Percentiles rank a stretch among this genome's conserved stretches.
Evolutionary conservation across 2,113 vertebrate species (phyloP).

Genomic region (Gambusia holbrooki): DNA sequence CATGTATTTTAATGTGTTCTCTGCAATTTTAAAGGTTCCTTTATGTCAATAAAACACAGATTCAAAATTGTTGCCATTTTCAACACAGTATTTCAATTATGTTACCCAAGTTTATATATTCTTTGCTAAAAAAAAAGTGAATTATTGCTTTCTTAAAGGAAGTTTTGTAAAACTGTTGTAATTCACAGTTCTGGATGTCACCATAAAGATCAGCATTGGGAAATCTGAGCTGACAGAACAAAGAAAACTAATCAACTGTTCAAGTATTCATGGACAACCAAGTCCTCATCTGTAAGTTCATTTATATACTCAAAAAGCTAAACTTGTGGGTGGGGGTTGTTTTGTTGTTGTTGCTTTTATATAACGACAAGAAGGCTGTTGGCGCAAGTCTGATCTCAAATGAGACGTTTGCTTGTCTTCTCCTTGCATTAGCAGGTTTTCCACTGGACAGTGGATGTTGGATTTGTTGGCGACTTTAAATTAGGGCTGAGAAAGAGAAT

Average conservation of each 20-base stretch:
- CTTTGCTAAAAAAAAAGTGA: neutral
- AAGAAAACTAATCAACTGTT: conserved; percentile 56
- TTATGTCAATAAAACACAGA: neutral
- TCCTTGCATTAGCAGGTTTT: neutral
- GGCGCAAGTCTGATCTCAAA: neutral
- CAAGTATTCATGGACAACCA: conserved; percentile 36
- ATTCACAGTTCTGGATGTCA: conserved; percentile 4
- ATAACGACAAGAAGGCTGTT: too few relatives aligned
- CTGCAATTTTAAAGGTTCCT: neutral
- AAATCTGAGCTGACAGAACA: neutral
- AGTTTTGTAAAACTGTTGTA: neutral
- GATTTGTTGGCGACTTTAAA: too few relatives aligned
- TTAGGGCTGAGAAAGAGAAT: too few relatives aligned
- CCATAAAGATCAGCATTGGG: conserved; percentile 39
- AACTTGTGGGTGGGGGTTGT: neutral
- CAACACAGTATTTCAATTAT: neutral
- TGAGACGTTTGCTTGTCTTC: neutral
- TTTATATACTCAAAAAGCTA: neutral
- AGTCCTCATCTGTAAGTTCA: conserved; percentile 45
- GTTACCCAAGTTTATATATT: neutral
- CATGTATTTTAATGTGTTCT: neutral
- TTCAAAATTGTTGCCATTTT: too few relatives aligned
- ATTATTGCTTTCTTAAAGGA: neutral
- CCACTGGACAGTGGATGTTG: too few relatives aligned
- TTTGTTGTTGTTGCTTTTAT: too few relatives aligned